Conservation (phyloP, 2,888 invertebrate genomes). For the Pristionchus maxplancki region DNA sequence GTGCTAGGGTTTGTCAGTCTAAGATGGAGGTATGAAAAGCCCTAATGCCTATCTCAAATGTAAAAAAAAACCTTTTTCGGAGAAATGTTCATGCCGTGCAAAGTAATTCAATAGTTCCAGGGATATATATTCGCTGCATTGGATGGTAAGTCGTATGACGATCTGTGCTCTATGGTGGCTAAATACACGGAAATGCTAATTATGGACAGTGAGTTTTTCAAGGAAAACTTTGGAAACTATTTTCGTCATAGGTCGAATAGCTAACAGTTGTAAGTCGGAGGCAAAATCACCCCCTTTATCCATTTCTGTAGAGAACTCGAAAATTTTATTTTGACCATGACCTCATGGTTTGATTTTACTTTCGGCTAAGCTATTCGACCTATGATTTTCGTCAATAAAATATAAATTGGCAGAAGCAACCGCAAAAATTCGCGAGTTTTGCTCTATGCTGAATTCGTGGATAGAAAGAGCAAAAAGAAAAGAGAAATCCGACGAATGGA, state of each 20-base stretch:
- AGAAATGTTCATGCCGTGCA: too few species aligned
- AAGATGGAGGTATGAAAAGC: neutral
- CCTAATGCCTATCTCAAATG: neutral
- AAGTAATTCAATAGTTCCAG: too few species aligned
- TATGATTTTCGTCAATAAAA: too few species aligned
- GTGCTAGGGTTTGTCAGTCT: neutral
- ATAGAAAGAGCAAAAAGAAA: neutral
- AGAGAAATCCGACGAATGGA: slow-evolving; percentile 24
- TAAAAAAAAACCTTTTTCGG: too few species aligned
- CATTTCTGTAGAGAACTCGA: too few species aligned
- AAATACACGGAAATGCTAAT: slow-evolving; percentile 38
- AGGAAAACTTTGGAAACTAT: too few species aligned
- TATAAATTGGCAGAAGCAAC: neutral
- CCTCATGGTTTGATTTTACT: too few species aligned
- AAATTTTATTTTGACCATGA: too few species aligned
- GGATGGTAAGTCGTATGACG: neutral
- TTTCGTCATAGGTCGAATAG: too few species aligned
- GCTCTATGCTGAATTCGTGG: neutral
- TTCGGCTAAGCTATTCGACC: too few species aligned
- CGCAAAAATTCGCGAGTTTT: neutral
- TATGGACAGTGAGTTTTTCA: slow-evolving; percentile 13
- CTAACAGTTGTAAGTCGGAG: too few species aligned
- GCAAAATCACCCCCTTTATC: too few species aligned
- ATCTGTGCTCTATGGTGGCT: neutral
- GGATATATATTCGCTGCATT: slow-evolving; percentile 31